phyloP scores from a whole-genome alignment of 1,140 invertebrate genomes.

The Ceratina japonica region DNA sequence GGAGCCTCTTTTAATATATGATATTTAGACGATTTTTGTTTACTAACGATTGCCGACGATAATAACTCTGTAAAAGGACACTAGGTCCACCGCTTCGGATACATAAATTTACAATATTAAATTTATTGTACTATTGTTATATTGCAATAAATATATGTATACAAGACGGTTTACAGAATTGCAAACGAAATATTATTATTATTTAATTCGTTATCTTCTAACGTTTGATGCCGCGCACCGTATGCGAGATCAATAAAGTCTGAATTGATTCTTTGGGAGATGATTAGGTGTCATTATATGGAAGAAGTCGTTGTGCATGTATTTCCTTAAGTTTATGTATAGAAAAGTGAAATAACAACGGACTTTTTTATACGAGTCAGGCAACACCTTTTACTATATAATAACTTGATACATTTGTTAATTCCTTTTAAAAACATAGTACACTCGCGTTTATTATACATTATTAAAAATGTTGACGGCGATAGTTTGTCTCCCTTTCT shows the following conservation, averaged over 20 bases:
- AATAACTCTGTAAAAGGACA: conserved; percentile 48
- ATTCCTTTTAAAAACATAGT: conserved; percentile 29
- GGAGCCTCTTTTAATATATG: conserved; percentile 35
- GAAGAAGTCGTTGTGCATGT: conserved; percentile 11
- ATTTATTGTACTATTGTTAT: conserved; percentile 50
- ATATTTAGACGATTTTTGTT: conserved; percentile 41
- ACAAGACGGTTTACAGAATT: conserved; percentile 47
- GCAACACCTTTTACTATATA: conserved; percentile 22
- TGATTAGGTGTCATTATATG: background rate
- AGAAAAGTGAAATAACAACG: conserved; percentile 2
- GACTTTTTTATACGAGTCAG: background rate
- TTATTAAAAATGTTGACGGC: conserved; percentile 31
- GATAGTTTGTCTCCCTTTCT: conserved; percentile 23
- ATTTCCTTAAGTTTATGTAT: conserved; percentile 1
- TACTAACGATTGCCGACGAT: conserved; percentile 31
- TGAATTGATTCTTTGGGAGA: background rate
- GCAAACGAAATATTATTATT: conserved; percentile 30
- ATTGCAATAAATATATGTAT: conserved; percentile 51
- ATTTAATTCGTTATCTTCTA: conserved; percentile 2
- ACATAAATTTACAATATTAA: conserved; percentile 43
- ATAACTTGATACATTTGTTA: conserved; percentile 27
- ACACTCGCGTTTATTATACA: conserved; percentile 8
- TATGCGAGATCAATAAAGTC: background rate
- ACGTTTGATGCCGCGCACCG: background rate
- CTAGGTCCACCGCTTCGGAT: conserved; percentile 40